Percentiles rank a stretch among this genome's conserved stretches.
phyloP scores from a whole-genome alignment of 2,113 vertebrate genomes.

The Albula goreensis region DNA sequence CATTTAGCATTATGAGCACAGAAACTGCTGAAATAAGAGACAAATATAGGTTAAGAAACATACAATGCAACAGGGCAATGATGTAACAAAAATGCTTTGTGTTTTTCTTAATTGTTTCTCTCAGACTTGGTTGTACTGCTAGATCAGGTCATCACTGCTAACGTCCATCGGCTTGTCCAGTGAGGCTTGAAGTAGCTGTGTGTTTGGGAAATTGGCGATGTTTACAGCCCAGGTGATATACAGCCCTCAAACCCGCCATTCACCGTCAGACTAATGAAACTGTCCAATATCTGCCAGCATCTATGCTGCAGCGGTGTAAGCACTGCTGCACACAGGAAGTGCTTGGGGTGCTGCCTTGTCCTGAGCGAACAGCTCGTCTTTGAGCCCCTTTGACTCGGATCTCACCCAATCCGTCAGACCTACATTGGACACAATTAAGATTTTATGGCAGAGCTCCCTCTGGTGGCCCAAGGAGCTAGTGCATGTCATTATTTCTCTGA shows the following conservation, averaged over 20 bases:
- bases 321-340: background rate
- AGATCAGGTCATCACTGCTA: background rate
- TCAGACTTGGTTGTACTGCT: background rate
- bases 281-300: background rate
- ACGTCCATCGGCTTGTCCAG: background rate
- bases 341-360: background rate
- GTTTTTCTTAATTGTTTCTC: background rate
- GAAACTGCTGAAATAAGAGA: too few relatives aligned
- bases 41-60: too few relatives aligned
- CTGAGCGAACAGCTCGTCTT: background rate
- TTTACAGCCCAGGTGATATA: background rate
- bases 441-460: background rate
- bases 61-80: too few relatives aligned
- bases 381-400: background rate
- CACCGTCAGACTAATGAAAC: slow-evolving; percentile 7
- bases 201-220: background rate
- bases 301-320: background rate
- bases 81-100: background rate
- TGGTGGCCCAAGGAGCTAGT: background rate
- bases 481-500: background rate
- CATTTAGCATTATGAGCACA: too few relatives aligned
- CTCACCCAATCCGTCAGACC: background rate
- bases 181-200: background rate
- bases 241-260: background rate
- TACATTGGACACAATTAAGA: background rate